Percentiles rank a stretch among this genome's conserved stretches.
Evolutionary conservation across 2,113 vertebrate genomes (phyloP).

Genomic region (Cephalopholis sonnerati): DNA sequence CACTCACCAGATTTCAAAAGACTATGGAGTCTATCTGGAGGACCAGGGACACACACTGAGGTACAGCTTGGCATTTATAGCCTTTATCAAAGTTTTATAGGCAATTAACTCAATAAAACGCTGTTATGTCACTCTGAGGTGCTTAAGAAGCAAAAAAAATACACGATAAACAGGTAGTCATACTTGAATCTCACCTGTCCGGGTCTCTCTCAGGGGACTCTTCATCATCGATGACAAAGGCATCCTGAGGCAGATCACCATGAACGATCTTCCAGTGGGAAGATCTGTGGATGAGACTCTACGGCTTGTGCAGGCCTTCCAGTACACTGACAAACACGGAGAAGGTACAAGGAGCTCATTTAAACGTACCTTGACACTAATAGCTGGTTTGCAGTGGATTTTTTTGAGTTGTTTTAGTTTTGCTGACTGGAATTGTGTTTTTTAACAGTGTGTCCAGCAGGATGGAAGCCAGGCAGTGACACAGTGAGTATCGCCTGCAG

Average conservation of each 20-base stretch:
- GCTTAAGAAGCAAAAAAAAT: not conserved
- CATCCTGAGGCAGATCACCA: constrained; percentile 94
- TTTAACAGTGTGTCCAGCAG: constrained; percentile 93
- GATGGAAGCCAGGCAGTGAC: constrained; percentile 98
- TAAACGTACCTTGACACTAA: not conserved
- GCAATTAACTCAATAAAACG: not conserved
- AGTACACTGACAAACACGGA: constrained; percentile 97
- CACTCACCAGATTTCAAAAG: constrained; percentile 96
- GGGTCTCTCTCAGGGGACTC: constrained; percentile 87
- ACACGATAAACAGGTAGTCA: not conserved
- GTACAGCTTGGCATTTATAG: constrained; percentile 73
- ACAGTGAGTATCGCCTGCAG: constrained; percentile 88
- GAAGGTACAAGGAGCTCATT: constrained; percentile 86
- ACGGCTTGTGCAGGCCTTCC: constrained; percentile 96
- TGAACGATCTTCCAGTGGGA: constrained; percentile 97
- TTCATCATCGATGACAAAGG: constrained; percentile 97
- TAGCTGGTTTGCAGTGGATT: not conserved
- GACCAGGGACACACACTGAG: constrained; percentile 96
- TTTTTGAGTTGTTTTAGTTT: not conserved
- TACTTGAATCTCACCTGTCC: not conserved
- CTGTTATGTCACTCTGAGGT: not conserved
- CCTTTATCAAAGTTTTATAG: not conserved
- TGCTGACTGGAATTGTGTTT: constrained; percentile 14
- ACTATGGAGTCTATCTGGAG: constrained; percentile 96
- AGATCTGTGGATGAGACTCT: constrained; percentile 97